These are phyloP conservation scores for Tragulus kanchil DNA, from an alignment of 2,113 vertebrate species.

Conservation along the genomic window DNA sequence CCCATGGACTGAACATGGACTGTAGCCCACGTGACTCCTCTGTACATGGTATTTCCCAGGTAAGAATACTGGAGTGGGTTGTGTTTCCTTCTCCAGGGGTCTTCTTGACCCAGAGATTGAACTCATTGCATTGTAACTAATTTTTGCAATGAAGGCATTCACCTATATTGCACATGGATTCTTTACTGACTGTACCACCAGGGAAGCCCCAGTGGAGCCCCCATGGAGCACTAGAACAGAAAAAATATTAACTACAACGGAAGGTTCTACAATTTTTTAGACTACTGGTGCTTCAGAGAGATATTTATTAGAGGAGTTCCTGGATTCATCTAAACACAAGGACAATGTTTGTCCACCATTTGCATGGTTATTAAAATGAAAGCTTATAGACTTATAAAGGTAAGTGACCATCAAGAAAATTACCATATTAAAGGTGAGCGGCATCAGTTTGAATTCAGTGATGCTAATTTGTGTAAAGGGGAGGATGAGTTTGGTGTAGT, in stretches of 20 bases:
- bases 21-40: neutral
- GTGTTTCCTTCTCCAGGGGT: neutral
- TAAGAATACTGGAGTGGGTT: neutral
- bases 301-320: slow-evolving; percentile 21
- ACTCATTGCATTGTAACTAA: too few species aligned
- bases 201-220: neutral
- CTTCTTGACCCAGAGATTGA: neutral
- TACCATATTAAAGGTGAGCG: neutral
- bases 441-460: neutral
- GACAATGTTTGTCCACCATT: neutral
- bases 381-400: neutral
- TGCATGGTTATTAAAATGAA: neutral
- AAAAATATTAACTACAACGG: neutral
- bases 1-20: neutral
- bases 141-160: neutral
- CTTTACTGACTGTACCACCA: neutral
- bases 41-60: neutral
- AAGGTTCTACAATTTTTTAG: slow-evolving; percentile 64
- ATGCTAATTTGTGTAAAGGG: neutral
- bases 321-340: neutral
- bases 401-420: neutral
- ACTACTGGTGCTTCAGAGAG: slow-evolving; percentile 46
- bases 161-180: neutral
- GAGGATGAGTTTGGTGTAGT: neutral
- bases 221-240: slow-evolving; percentile 68